Base-by-base conservation (phyloP, 2,888 invertebrate genomes). In the Branchipolynoe longqiensis region DNA sequence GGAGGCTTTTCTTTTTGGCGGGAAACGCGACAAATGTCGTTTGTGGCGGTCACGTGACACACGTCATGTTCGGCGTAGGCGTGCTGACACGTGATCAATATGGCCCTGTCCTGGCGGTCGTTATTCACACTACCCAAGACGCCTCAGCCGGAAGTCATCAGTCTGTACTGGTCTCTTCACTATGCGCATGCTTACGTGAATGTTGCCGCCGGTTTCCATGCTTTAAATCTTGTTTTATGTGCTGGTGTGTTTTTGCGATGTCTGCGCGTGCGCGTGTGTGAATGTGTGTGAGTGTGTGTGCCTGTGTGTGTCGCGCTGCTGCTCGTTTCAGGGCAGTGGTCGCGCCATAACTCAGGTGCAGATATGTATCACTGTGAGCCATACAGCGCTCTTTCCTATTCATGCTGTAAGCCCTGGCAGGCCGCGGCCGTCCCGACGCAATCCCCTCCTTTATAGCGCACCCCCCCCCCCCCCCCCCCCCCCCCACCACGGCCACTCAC, bases 1-100 rank as follows among this genome's bases (percentile, higher is more conserved):
- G n/a, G n/a, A n/a, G n/a, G n/a, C n/a, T n/a, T n/a, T n/a, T 25
- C 38, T 33, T 78, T 78, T 78, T 78, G 78, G 78, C 78, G 78
- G 78, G 78, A 78, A 78, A 78, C 36, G 48, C 54, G 78, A 78
- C 78, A 78, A 78, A 78, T 78, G 78, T 78, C 78, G 78, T 41
- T 48, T 78, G 78, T 14, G 22, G 28, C 48, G 78, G 78, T 78
- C 78, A 78, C 78, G 78, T 78, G 78, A 78, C 78, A 78, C 48
- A 54, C 69, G 38, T 36, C 69, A 69, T 69, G 69, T 69, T 69
- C 36, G 69, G 62, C n/a, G n/a, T n/a, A 31, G 78, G 78, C 41
- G 78, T 48, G 78, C 78, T 78, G 78, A 78, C 78, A 78, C 78
- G 31, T 54, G 48, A 78, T 78, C 78, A 78, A 78, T 78, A 78